These are phyloP conservation scores for Subacronicta megacephala DNA, from an alignment of 2,888 invertebrate species.

Conservation along the genomic window DNA sequence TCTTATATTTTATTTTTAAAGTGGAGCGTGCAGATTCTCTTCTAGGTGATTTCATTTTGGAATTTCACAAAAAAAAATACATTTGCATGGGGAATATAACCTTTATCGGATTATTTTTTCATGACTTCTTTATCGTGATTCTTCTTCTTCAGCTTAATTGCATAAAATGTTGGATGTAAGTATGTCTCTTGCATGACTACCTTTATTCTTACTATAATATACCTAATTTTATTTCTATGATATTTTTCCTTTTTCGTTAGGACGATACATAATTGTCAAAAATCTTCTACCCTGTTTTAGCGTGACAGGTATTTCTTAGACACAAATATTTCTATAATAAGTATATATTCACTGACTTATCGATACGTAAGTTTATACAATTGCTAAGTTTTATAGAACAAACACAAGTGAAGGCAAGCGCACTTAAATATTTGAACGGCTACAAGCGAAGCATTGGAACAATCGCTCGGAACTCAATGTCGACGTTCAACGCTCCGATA, in stretches of 20 bases:
- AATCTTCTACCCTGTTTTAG: not conserved
- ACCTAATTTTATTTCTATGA: too few species aligned
- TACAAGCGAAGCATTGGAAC: slow-evolving; percentile 69
- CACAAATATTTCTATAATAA: not conserved
- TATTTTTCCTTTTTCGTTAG: too few species aligned
- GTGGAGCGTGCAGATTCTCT: not conserved
- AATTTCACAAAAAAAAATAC: too few species aligned
- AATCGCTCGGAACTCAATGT: slow-evolving; percentile 61
- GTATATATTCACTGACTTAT: slow-evolving; percentile 18
- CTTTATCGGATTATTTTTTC: too few species aligned
- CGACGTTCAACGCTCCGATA: slow-evolving; percentile 75
- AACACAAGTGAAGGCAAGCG: slow-evolving; percentile 30
- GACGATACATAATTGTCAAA: not conserved
- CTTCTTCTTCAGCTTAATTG: too few species aligned
- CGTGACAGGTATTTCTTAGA: not conserved
- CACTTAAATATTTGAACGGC: slow-evolving; percentile 65
- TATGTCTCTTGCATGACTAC: not conserved
- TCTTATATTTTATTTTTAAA: not conserved
- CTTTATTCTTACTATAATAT: too few species aligned
- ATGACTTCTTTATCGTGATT: too few species aligned
- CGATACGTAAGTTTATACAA: slow-evolving; percentile 22
- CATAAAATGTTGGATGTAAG: too few species aligned
- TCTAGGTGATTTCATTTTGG: too few species aligned
- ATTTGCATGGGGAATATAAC: too few species aligned
- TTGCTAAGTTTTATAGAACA: slow-evolving; percentile 23